phyloP scores from a whole-genome alignment of 2,797 vertebrate genomes.

The Allobates femoralis region DNA sequence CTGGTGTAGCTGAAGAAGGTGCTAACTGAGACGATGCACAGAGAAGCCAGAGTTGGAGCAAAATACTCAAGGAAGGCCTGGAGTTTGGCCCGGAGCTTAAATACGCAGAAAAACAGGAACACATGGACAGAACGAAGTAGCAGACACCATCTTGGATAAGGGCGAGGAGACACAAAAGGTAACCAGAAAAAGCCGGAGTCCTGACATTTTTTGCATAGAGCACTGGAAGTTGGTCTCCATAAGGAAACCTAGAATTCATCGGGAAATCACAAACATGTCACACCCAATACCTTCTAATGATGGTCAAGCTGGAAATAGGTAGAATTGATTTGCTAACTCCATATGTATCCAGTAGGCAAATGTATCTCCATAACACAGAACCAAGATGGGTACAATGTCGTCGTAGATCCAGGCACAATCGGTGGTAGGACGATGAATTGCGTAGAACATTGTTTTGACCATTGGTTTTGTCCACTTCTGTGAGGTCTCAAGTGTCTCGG shows the following conservation, averaged over 20 bases:
- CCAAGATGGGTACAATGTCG: background rate
- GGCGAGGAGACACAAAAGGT: too few species aligned
- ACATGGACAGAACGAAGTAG: too few species aligned
- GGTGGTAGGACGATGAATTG: background rate
- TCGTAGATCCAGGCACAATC: background rate
- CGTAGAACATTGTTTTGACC: constrained; percentile 5
- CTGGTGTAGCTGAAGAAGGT: too few species aligned
- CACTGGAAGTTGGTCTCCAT: too few species aligned
- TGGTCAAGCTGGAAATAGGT: background rate
- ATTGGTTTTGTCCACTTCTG: constrained; percentile 23
- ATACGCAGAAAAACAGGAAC: too few species aligned
- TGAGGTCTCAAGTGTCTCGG: constrained; percentile 31
- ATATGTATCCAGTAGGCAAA: background rate
- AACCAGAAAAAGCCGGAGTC: too few species aligned
- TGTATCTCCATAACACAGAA: background rate
- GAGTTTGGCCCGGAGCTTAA: too few species aligned
- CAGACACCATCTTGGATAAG: too few species aligned
- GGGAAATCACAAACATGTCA: background rate
- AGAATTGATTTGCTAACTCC: background rate
- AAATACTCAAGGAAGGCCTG: too few species aligned
- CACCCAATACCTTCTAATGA: background rate
- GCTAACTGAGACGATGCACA: too few species aligned
- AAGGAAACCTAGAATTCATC: background rate
- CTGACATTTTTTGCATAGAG: too few species aligned
- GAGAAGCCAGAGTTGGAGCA: too few species aligned